Evolutionary conservation across 2,888 invertebrate genomes (phyloP).

Genomic region (Fragum whitleyi): DNA sequence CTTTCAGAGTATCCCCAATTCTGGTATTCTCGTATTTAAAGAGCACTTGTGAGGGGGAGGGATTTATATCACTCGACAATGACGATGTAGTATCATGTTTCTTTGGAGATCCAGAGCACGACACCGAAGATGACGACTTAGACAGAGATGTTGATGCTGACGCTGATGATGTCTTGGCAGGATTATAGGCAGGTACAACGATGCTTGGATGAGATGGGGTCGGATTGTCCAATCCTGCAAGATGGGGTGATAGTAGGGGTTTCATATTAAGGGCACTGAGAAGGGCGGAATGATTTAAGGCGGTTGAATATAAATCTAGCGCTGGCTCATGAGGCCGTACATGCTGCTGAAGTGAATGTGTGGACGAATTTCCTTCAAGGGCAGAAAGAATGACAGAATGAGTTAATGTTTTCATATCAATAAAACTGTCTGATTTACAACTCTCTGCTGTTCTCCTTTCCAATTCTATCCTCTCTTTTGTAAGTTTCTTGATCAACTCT

Average conservation of each 20-base stretch:
- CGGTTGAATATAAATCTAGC: neutral
- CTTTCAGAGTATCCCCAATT: slow-evolving; percentile 89
- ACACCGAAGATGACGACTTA: neutral
- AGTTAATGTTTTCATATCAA: slow-evolving; percentile 28
- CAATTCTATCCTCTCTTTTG: slow-evolving; percentile 83
- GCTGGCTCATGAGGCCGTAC: neutral
- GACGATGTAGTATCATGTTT: slow-evolving; percentile 85
- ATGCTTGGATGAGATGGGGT: slow-evolving; percentile 13
- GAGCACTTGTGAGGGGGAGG: slow-evolving; percentile 61
- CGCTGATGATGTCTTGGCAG: slow-evolving; percentile 89
- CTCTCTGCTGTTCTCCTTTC: slow-evolving; percentile 68
- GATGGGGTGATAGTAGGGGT: slow-evolving; percentile 4
- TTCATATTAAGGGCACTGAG: slow-evolving; percentile 35
- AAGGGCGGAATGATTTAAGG: slow-evolving; percentile 33
- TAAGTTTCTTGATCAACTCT: slow-evolving; percentile 84
- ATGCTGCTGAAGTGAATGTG: neutral
- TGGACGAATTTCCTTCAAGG: slow-evolving; percentile 30
- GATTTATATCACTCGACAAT: slow-evolving; percentile 96
- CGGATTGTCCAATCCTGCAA: neutral
- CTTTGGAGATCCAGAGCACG: slow-evolving; percentile 9
- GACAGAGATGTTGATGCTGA: slow-evolving; percentile 17
- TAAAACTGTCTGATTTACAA: slow-evolving; percentile 12
- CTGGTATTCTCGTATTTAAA: slow-evolving; percentile 78
- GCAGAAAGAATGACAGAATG: slow-evolving; percentile 39
- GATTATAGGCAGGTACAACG: slow-evolving; percentile 54